Evolutionary conservation across 2,797 vertebrate species (phyloP).

Genomic region (Chrysocyon brachyurus): DNA sequence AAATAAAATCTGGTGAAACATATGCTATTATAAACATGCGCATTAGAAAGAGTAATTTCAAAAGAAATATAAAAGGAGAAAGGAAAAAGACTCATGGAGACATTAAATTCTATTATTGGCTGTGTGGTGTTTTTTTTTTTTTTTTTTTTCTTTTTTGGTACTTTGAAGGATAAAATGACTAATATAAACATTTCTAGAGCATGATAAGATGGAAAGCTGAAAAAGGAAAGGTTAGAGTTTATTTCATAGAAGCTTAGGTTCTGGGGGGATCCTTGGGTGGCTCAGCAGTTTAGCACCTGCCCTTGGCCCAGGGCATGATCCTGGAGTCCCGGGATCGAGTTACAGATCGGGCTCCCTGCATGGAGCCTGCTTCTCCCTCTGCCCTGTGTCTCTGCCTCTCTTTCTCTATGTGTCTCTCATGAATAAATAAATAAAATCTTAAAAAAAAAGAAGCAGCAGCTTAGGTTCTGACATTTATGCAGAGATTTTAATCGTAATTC

Average conservation of each 20-base stretch:
- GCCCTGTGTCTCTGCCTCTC: too few relatives aligned
- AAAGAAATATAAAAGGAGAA: background rate
- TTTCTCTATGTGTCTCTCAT: too few relatives aligned
- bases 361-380: too few relatives aligned
- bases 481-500: background rate
- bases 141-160: background rate
- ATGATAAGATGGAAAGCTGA: background rate
- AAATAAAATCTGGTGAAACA: background rate
- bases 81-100: background rate
- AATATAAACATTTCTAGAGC: background rate
- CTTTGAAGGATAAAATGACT: background rate
- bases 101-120: background rate
- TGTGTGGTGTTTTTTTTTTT: background rate
- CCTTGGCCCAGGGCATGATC: too few relatives aligned
- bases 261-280: background rate
- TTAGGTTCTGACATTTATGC: background rate
- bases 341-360: too few relatives aligned
- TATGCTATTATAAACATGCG: background rate
- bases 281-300: too few relatives aligned
- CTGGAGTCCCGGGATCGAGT: too few relatives aligned
- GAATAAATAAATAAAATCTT: too few relatives aligned
- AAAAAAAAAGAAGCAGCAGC: too few relatives aligned
- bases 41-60: background rate
- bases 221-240: background rate
- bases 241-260: background rate